Evolutionary conservation across 2,797 vertebrate genomes (phyloP).

Genomic region (Sparus aurata): DNA sequence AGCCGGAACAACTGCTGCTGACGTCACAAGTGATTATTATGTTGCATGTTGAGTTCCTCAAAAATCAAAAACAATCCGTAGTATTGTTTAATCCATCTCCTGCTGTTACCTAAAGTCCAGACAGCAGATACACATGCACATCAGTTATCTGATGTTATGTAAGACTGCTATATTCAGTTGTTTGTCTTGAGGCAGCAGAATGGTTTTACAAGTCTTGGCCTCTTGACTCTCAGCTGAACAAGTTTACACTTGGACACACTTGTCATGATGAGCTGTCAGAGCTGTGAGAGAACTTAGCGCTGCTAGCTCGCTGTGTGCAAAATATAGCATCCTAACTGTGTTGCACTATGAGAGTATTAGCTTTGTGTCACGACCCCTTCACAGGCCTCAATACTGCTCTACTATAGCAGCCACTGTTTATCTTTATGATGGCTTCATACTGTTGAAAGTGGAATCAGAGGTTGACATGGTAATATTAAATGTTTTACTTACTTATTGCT

Average conservation of each 20-base stretch:
- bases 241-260: constrained; percentile 17
- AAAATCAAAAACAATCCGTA: not conserved
- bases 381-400: not conserved
- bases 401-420: not conserved
- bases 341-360: not conserved
- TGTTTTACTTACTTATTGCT: not conserved
- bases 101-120: constrained; percentile 25
- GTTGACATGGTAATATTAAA: not conserved
- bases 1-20: constrained; percentile 14
- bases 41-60: constrained; percentile 24
- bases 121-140: constrained; percentile 1
- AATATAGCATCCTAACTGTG: not conserved
- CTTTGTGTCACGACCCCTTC: not conserved
- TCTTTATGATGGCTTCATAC: not conserved
- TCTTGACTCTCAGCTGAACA: constrained; percentile 5
- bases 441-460: not conserved
- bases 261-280: constrained; percentile 20
- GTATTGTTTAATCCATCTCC: constrained; percentile 31
- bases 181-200: constrained; percentile 4
- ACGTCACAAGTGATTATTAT: constrained; percentile 34
- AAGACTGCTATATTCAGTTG: constrained; percentile 1
- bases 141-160: not conserved
- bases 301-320: not conserved
- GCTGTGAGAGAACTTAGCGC: not conserved
- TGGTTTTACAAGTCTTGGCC: not conserved